Conservation (phyloP, 2,888 invertebrate species). For the Drosophila kambysellisi region DNA sequence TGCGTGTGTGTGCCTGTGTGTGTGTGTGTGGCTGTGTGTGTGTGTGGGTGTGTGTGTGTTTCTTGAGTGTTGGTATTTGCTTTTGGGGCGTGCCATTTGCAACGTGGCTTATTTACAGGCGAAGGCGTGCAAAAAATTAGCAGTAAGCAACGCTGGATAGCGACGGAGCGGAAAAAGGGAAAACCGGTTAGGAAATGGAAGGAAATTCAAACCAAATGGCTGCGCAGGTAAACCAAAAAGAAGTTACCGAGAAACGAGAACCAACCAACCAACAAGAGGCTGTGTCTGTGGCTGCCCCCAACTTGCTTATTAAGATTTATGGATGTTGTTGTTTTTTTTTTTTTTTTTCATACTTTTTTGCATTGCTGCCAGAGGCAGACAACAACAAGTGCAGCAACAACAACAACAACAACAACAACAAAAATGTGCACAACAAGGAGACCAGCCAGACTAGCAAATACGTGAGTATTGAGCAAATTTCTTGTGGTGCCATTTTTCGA, state of each 20-base stretch:
- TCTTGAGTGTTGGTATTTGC: constrained; percentile 42
- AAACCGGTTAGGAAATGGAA: constrained; percentile 5
- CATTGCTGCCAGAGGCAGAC: constrained; percentile 60
- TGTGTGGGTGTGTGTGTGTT: constrained; percentile 3
- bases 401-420: neutral
- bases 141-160: constrained; percentile 28
- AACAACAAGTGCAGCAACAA: constrained; percentile 24
- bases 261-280: constrained; percentile 21
- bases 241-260: constrained; percentile 30
- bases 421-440: constrained; percentile 8
- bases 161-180: neutral
- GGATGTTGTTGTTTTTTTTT: constrained; percentile 44
- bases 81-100: constrained; percentile 63
- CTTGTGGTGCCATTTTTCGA: constrained; percentile 17
- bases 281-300: constrained; percentile 36
- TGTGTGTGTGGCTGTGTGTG: neutral
- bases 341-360: constrained; percentile 10
- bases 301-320: constrained; percentile 78
- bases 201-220: constrained; percentile 65
- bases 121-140: constrained; percentile 71
- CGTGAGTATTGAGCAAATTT: constrained; percentile 67
- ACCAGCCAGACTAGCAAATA: constrained; percentile 41
- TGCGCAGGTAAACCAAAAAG: constrained; percentile 63
- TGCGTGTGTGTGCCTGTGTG: constrained; percentile 22
- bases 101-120: constrained; percentile 74